Percentiles rank a stretch among this genome's conserved stretches.
These are phyloP conservation scores for Lypha dubia DNA, from an alignment of 2,888 invertebrate species.

Conservation along the genomic window DNA sequence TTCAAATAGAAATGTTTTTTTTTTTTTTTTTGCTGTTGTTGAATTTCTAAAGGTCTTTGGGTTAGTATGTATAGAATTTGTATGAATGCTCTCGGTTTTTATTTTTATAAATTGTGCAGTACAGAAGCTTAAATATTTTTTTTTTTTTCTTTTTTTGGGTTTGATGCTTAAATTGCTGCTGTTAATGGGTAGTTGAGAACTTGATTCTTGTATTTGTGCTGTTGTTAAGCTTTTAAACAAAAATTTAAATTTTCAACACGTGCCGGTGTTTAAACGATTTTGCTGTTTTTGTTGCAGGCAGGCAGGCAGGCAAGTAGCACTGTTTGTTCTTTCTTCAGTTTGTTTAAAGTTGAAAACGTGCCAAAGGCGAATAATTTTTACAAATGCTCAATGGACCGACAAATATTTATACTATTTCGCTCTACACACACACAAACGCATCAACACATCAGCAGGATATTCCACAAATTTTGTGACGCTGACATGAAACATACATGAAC, in stretches of 20 bases:
- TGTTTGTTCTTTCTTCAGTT: slow-evolving; percentile 48
- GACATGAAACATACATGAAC: slow-evolving; percentile 18
- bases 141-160: too few relatives aligned
- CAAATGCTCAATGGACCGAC: slow-evolving; percentile 70
- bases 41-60: slow-evolving; percentile 63
- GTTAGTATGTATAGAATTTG: slow-evolving; percentile 62
- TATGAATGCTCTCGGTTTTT: slow-evolving; percentile 21
- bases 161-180: slow-evolving; percentile 34
- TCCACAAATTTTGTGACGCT: slow-evolving; percentile 23
- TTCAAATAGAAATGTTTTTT: slow-evolving; percentile 32
- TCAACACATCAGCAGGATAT: slow-evolving; percentile 1
- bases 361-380: slow-evolving; percentile 71
- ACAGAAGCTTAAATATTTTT: slow-evolving; percentile 21
- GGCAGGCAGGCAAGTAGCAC: slow-evolving; percentile 31
- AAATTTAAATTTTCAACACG: slow-evolving; percentile 72
- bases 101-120: slow-evolving; percentile 14
- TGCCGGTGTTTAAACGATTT: slow-evolving; percentile 72
- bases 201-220: slow-evolving; percentile 41
- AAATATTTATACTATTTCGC: slow-evolving; percentile 66
- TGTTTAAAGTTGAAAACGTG: slow-evolving; percentile 70
- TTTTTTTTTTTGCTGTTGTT: slow-evolving; percentile 24
- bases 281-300: slow-evolving; percentile 39
- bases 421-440: neutral
- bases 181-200: slow-evolving; percentile 50
- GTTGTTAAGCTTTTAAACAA: slow-evolving; percentile 68